A percentile compares a stretch with the other conserved stretches of the same genome.
phyloP scores from a whole-genome alignment of 2,113 vertebrate species.

The Melanerpes aurifrons region DNA sequence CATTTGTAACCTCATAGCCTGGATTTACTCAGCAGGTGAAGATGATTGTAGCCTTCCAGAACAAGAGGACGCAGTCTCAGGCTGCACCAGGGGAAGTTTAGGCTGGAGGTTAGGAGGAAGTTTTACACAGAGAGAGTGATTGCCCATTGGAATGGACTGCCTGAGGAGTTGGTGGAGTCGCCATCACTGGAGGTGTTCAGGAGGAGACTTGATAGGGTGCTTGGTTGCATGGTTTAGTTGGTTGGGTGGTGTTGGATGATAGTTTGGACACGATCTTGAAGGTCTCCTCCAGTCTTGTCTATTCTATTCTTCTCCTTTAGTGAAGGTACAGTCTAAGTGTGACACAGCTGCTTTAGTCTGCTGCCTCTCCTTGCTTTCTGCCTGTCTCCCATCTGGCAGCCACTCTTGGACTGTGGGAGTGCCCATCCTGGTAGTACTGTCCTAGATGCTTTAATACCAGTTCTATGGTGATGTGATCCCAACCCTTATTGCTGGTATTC shows the following conservation, averaged over 20 bases:
- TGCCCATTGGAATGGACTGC: no score
- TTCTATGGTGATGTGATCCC: accelerated
- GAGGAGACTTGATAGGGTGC: no score
- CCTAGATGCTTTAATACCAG: accelerated
- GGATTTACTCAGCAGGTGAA: background rate
- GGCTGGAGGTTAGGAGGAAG: no score
- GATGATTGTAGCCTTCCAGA: background rate
- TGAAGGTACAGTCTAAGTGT: background rate
- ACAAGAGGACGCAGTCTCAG: no score
- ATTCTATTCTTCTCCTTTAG: background rate
- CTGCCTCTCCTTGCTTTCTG: background rate
- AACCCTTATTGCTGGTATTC: background rate
- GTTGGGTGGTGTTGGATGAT: no score
- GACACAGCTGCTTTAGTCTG: background rate
- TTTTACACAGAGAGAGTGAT: no score
- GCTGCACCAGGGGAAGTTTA: no score
- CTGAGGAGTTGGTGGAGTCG: no score
- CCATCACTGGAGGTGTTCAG: no score
- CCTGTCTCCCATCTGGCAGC: background rate
- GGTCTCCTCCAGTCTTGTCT: no score
- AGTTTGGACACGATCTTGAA: no score
- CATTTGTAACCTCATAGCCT: background rate
- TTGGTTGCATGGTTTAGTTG: no score
- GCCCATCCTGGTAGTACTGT: background rate
- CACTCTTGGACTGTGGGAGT: background rate